phyloP scores from a whole-genome alignment of 2,797 vertebrate genomes.

The Sandelia bainsii region DNA sequence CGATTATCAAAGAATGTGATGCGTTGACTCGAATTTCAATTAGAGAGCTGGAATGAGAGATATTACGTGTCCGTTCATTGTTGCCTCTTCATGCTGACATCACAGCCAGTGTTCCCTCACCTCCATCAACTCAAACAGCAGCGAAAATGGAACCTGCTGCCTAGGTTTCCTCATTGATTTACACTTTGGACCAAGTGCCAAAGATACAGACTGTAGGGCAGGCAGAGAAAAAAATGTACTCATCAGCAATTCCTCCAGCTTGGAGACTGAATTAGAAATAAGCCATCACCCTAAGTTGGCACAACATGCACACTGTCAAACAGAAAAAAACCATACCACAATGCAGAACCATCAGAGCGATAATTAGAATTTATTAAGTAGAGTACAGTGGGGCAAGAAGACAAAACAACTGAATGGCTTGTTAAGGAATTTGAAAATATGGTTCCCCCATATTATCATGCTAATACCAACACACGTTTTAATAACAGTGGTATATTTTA shows the following conservation, averaged over 20 bases:
- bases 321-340: constrained; percentile 12
- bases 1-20: background rate
- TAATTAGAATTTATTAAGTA: constrained; percentile 34
- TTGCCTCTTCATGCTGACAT: constrained; percentile 21
- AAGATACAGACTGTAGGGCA: constrained; percentile 43
- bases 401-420: constrained; percentile 12
- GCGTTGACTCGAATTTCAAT: background rate
- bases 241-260: constrained; percentile 55
- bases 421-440: constrained; percentile 4
- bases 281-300: constrained; percentile 14
- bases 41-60: constrained; percentile 1
- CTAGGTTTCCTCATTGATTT: constrained; percentile 63
- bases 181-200: constrained; percentile 53
- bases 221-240: constrained; percentile 20
- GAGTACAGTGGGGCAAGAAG: background rate
- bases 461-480: too few species aligned
- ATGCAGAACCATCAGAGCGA: constrained; percentile 15
- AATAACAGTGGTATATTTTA: too few species aligned
- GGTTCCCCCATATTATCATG: too few species aligned
- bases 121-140: constrained; percentile 45
- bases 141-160: constrained; percentile 57
- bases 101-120: constrained; percentile 33
- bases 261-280: constrained; percentile 26
- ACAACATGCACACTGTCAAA: constrained; percentile 13
- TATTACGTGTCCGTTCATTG: background rate